Evolutionary conservation across 2,888 invertebrate genomes (phyloP).

Genomic region (Apamea sordens): DNA sequence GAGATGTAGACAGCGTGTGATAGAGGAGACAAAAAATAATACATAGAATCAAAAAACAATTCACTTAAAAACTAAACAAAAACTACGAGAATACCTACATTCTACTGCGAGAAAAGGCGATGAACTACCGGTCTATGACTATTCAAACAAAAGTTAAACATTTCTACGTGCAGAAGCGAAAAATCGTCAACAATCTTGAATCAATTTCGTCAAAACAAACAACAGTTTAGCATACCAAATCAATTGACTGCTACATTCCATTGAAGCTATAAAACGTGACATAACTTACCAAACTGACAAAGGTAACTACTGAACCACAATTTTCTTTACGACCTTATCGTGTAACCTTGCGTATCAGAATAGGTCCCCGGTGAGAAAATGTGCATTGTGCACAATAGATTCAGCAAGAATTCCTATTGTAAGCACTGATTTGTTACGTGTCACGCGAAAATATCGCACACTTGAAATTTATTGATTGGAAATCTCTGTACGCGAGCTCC

Average conservation of each 20-base stretch:
- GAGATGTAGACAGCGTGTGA: too few species aligned
- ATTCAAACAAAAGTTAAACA: neutral
- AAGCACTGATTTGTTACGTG: slow-evolving; percentile 72
- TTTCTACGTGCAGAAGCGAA: too few species aligned
- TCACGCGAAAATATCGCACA: slow-evolving; percentile 67
- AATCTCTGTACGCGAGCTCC: slow-evolving; percentile 43
- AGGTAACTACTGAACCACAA: slow-evolving; percentile 51
- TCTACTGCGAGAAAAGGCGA: neutral
- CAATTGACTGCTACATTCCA: slow-evolving; percentile 44
- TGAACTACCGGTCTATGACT: neutral
- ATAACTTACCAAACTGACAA: slow-evolving; percentile 56
- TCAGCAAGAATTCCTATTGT: slow-evolving; percentile 71
- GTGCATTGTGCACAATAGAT: slow-evolving; percentile 71
- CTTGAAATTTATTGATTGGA: slow-evolving; percentile 66
- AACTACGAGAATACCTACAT: neutral
- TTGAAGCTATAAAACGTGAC: slow-evolving; percentile 54
- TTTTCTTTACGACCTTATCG: slow-evolving; percentile 61
- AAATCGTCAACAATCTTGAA: neutral
- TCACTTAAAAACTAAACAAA: too few species aligned
- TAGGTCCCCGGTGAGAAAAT: slow-evolving; percentile 58
- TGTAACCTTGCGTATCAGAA: slow-evolving; percentile 52
- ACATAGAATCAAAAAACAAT: too few species aligned
- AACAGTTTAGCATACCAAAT: slow-evolving; percentile 36
- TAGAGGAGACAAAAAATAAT: too few species aligned
- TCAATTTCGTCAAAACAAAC: slow-evolving; percentile 36